Evolutionary conservation across 2,113 vertebrate genomes (phyloP), one percentile per base, ranked within the genome.

Genomic region (Phoenicopterus ruber): DNA sequence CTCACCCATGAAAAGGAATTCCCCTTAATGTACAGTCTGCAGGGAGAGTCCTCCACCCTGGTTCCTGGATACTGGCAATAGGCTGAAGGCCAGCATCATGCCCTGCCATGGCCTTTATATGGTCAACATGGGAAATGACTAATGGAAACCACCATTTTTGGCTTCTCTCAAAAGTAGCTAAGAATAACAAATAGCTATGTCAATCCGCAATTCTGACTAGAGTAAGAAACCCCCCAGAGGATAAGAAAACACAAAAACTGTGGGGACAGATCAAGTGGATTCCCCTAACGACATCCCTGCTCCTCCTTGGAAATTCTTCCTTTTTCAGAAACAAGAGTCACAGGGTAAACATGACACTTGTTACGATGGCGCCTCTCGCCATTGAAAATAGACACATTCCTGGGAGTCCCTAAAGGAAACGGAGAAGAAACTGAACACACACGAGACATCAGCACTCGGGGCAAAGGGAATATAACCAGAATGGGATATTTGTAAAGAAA

Each of bases 401-500:
- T 97, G 54, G 26, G 49, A 93, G 93, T 92, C 90, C 91, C 78
- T 82, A 34, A 94, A 97, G 94, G 73, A 97, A 97, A 95, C 15
- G 20, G 29, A 74, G 77, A 32, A 52, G 74, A 94, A 97, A 95
- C 96, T 55, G 97, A 96, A 96, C 81, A 97, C 13, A 1, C 49
- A 49, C 9, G 50, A 96, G 82, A 95, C 69, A 67, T 96, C 93
- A 96, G 88, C 84, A 94, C 91, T 90, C 54, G 80, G 97, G 71
- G 21, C 42, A 98, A 94, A 94, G 97, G 90, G 93, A 97, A 97
- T 44, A 83, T 44, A 72, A 95, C 71, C 88, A 96, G 77, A 96
- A 96, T 82, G 36, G 96, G 92, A 96, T 94, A 94, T 95, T 97
- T 96, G 67, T 97, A 91, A 89, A 93, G 94, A 94, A 97, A 97